Evolutionary conservation across 2,888 invertebrate species (phyloP), one percentile per base, ranked within the genome.

Genomic region (Koerneria pararmatus): DNA sequence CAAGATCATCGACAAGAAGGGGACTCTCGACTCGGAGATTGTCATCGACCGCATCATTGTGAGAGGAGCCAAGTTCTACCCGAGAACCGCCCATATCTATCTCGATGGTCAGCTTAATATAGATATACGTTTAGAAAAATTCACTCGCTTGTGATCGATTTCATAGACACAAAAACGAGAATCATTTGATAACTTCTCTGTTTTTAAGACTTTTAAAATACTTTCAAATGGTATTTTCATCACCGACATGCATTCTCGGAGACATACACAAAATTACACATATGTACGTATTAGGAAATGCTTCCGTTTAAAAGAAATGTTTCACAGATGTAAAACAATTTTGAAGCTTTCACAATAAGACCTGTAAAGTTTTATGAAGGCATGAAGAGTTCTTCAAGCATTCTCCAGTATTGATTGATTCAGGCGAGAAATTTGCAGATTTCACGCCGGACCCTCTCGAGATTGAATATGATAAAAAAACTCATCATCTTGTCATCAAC

Each of bases 11-110:
- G 80, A 82, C 65, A 69, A 71, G 37, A 80, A 75, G 59, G 83
- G 83, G 37, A 78, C 66, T 48, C 81, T 82, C 68, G 75, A 76
- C 34, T 85, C 84, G 24, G 82, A 82, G 65, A 83, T 85, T 35
- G 85, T 84, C 84, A 76, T 86, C 69, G 86, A 86, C 73, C 84
- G 83, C 73, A 83, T 86, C 53, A 76, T 85, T 27, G 78, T 86
- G 29, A 76, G 84, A 41, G 86, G 86, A 15, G 75, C 84, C 48
- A 78, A 80, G 34, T 84, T 78, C 71, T 80, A 83, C 67, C 86
- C 86, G 19, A 76, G 78, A 68, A 79, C 76, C 69, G 82, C 85
- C 56, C 82, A 83, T 66, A 71, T 83, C 59, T 83, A 76, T 66
- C 69, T 77, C 11, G 80, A 82, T 53, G 81, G 80, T 82, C 51